Percentiles rank a stretch among this genome's conserved stretches.
phyloP scores from a whole-genome alignment of 2,113 vertebrate species.

The Elgaria multicarinata region DNA sequence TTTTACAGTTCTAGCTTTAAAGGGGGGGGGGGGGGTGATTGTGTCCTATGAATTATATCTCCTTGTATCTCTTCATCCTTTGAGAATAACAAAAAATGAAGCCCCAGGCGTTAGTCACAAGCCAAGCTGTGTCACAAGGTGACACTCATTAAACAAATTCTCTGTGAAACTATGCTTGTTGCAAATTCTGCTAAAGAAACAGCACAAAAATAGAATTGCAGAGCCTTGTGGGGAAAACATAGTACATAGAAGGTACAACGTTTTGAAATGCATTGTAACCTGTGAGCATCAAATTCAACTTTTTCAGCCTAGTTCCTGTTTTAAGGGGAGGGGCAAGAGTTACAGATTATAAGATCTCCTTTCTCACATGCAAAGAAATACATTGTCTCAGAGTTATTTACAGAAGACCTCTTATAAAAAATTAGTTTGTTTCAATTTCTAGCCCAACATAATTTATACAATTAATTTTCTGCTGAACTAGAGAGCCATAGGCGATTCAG shows the following conservation, averaged over 20 bases:
- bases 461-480: slow-evolving; percentile 42
- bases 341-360: not conserved
- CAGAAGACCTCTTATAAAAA: not conserved
- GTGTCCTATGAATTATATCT: slow-evolving; percentile 14
- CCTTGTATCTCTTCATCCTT: slow-evolving; percentile 5
- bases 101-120: slow-evolving; percentile 7
- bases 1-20: slow-evolving; percentile 10
- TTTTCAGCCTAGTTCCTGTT: not conserved
- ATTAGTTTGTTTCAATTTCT: slow-evolving; percentile 44
- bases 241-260: not conserved
- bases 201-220: slow-evolving; percentile 18
- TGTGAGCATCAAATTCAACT: slow-evolving; percentile 3
- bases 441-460: slow-evolving; percentile 23
- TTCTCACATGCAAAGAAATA: slow-evolving; percentile 11
- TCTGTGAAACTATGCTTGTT: slow-evolving; percentile 7
- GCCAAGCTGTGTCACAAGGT: slow-evolving; percentile 32
- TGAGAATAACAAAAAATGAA: slow-evolving; percentile 36
- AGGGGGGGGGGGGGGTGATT: slow-evolving; percentile 12
- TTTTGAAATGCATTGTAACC: slow-evolving; percentile 22
- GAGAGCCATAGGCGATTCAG: not conserved
- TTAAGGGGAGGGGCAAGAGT: not conserved
- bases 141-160: not conserved
- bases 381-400: slow-evolving; percentile 17
- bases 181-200: slow-evolving; percentile 1
- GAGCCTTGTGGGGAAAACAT: not conserved